Evolutionary conservation across 92 coral and sea anemone genomes (phyloP).

Genomic region (Epizoanthus stellaris): DNA sequence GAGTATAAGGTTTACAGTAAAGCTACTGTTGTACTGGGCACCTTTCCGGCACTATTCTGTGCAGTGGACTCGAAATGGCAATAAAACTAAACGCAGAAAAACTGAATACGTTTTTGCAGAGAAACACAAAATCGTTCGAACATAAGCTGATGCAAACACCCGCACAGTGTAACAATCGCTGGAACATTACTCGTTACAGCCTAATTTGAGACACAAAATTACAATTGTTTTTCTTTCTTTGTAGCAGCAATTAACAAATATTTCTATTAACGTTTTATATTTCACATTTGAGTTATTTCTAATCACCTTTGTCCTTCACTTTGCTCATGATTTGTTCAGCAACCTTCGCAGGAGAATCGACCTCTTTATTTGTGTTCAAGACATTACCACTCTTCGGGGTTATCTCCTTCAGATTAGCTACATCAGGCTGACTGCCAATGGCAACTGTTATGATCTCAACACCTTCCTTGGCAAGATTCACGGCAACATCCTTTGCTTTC

Average conservation of each 20-base stretch:
- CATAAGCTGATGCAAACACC: background rate
- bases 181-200: no score
- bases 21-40: no score
- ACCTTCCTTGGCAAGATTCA: constrained; percentile 25
- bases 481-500: constrained; percentile 11
- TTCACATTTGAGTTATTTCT: background rate
- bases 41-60: no score
- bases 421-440: constrained; percentile 43
- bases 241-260: no score
- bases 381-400: constrained; percentile 34
- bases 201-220: no score
- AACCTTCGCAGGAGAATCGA: constrained; percentile 44
- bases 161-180: background rate
- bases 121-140: no score
- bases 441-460: constrained; percentile 44
- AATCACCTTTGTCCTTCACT: constrained; percentile 36
- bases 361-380: constrained; percentile 37
- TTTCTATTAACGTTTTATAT: background rate
- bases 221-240: no score
- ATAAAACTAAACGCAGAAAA: no score
- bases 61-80: no score
- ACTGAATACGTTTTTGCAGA: no score
- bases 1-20: no score
- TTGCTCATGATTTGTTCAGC: constrained; percentile 43
- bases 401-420: constrained; percentile 13